phyloP scores from a whole-genome alignment of 2,113 vertebrate genomes.

The Dolichotis patagonum region DNA sequence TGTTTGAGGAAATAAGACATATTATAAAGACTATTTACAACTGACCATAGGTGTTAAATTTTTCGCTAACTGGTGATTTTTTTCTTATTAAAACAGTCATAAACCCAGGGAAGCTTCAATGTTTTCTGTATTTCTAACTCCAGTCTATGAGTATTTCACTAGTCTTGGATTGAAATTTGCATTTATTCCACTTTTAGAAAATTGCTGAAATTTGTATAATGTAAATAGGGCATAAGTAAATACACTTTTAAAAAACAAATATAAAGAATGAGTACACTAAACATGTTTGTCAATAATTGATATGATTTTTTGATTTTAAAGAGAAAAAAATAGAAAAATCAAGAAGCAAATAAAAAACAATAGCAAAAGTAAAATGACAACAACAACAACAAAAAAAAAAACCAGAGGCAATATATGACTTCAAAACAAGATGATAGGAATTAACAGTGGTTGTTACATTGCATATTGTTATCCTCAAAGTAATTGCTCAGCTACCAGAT shows the following conservation, averaged over 20 bases:
- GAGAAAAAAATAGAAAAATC: no score
- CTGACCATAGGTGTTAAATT: conserved; percentile 71
- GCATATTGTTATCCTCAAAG: no score
- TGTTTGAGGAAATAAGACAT: conserved; percentile 60
- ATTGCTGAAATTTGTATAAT: neutral
- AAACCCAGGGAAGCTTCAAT: conserved; percentile 24
- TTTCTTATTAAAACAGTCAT: conserved; percentile 62
- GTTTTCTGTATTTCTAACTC: neutral
- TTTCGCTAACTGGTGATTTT: conserved; percentile 63
- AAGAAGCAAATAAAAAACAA: no score
- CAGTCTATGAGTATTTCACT: neutral
- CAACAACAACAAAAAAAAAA: no score
- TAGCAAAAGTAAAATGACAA: no score
- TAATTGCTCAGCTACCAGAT: no score
- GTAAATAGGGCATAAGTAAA: neutral
- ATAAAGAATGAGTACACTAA: neutral
- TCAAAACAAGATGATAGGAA: no score
- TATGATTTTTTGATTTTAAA: no score
- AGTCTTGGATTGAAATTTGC: neutral
- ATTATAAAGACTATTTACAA: conserved; percentile 69
- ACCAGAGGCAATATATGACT: no score
- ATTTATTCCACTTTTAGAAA: conserved; percentile 12
- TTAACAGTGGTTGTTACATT: no score
- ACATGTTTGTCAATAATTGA: conserved; percentile 5
- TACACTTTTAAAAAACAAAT: neutral